Evolutionary conservation across 2,888 invertebrate species (phyloP).

Genomic region (Hemicrepidius hirtus): DNA sequence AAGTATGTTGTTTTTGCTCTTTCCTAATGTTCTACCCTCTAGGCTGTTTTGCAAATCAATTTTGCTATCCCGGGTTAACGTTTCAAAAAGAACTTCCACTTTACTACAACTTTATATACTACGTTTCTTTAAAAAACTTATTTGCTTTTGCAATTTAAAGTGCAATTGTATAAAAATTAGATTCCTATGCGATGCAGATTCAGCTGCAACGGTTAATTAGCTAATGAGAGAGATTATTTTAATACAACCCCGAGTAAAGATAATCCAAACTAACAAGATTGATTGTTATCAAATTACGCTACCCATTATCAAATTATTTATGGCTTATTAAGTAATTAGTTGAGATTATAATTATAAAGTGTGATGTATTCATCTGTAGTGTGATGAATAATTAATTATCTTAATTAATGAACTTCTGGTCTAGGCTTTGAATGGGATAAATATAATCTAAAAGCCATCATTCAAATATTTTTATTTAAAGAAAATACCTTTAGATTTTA

Average conservation of each 20-base stretch:
- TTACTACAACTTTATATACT: no score
- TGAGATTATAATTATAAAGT: slow-evolving; percentile 11
- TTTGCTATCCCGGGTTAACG: not conserved
- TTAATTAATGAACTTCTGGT: no score
- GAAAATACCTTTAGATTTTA: no score
- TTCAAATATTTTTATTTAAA: no score
- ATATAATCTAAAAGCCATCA: no score
- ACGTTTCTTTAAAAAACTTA: no score
- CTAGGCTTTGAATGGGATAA: no score
- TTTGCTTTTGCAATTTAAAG: no score
- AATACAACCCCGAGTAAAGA: not conserved
- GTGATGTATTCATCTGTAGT: not conserved
- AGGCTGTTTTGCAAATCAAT: not conserved
- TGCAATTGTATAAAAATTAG: no score
- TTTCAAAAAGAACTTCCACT: not conserved
- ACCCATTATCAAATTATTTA: slow-evolving; percentile 21
- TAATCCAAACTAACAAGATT: slow-evolving; percentile 13
- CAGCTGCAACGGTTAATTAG: not conserved
- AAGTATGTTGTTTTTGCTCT: not conserved
- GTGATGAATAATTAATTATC: not conserved
- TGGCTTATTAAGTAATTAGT: slow-evolving; percentile 19
- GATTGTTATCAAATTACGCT: slow-evolving; percentile 15
- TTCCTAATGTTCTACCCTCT: not conserved
- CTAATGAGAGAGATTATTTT: not conserved
- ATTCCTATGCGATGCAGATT: no score